Percentiles rank a stretch among this genome's conserved stretches.
Conservation (phyloP, 2,113 vertebrate genomes). For the Illadopsis cleaveri region DNA sequence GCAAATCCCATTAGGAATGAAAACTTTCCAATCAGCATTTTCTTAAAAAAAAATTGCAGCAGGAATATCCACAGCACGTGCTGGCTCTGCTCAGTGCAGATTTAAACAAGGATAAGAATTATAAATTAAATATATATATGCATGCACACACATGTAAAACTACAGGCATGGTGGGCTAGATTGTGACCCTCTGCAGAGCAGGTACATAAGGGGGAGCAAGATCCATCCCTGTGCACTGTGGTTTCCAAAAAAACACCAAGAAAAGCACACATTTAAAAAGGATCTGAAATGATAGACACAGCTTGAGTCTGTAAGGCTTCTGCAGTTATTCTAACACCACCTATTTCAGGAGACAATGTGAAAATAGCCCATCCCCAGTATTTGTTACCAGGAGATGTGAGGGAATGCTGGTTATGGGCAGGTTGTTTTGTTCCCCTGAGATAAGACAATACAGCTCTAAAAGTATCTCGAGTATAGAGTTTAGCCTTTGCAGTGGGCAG, state of each 20-base stretch:
- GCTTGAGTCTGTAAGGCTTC: background rate
- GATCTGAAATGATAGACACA: background rate
- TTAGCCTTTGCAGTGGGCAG: background rate
- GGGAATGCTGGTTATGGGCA: background rate
- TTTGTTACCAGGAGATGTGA: background rate
- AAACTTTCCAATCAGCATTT: background rate
- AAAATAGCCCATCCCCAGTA: background rate
- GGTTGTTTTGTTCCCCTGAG: background rate
- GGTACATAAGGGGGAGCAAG: accelerated
- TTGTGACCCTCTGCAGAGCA: background rate
- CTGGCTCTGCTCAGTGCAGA: background rate
- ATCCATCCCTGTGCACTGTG: background rate
- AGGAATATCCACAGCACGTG: background rate
- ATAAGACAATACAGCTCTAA: slow-evolving; percentile 19
- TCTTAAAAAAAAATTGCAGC: background rate
- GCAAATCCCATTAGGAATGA: background rate
- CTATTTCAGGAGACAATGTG: background rate
- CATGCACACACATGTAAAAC: background rate
- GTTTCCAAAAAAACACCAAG: background rate
- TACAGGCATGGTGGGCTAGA: background rate
- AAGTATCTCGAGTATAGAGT: background rate
- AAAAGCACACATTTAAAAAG: background rate
- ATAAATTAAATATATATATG: background rate
- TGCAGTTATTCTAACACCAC: background rate
- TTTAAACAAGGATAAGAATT: background rate